Evolutionary conservation across 1,140 invertebrate species (phyloP).

Genomic region (Apis dorsata): DNA sequence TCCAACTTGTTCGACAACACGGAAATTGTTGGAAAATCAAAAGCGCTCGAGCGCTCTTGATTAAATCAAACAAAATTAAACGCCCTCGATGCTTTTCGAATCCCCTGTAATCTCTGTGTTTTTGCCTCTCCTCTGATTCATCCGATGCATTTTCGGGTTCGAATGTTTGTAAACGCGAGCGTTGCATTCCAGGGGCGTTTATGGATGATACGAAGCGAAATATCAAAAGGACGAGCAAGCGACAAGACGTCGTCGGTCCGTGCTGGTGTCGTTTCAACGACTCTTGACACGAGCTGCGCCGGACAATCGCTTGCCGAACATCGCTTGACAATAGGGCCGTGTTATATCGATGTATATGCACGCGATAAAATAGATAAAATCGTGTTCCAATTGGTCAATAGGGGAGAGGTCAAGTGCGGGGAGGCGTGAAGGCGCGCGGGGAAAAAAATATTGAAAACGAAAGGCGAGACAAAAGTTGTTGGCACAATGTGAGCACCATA

Average conservation of each 20-base stretch:
- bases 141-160: not conserved
- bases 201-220: not conserved
- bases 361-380: not conserved
- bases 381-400: not conserved
- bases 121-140: not conserved
- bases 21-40: too few species aligned
- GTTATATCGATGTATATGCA: not conserved
- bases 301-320: not conserved
- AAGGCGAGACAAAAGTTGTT: constrained; percentile 51
- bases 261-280: too few species aligned
- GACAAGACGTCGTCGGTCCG: not conserved
- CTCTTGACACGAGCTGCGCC: not conserved
- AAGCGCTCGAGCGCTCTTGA: not conserved
- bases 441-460: not conserved
- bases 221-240: not conserved
- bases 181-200: not conserved
- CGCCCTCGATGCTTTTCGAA: not conserved
- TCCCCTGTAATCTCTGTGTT: too few species aligned
- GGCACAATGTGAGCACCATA: constrained; percentile 56
- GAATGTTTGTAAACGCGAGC: constrained; percentile 14
- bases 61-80: not conserved
- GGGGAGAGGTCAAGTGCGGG: too few species aligned
- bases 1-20: too few species aligned
- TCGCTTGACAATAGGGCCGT: not conserved
- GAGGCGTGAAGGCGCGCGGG: not conserved